Base-by-base conservation (phyloP, 2,113 vertebrate genomes). In the Propithecus coquereli region DNA sequence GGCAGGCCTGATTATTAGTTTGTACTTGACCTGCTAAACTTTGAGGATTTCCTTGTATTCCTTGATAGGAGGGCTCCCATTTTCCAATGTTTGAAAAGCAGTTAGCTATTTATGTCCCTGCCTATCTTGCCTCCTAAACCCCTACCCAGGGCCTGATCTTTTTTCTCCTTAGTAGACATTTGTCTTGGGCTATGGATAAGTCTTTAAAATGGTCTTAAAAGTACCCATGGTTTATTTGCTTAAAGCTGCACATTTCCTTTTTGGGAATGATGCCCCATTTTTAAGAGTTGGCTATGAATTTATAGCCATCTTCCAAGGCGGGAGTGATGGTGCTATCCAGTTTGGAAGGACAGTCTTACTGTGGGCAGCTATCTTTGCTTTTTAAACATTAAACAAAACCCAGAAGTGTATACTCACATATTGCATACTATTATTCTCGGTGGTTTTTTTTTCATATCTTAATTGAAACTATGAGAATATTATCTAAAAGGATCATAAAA, bases 161-260 rank as follows among this genome's bases (percentile, higher is more conserved):
- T 96, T 94, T 94, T 86, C 94, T 90, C 79, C 87, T 83, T 92
- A 86, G 66, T 90, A 93, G 86, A 76, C 57, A 40, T 92, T 94
- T 93, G 91, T 96, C 93, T 94, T 93, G 37, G 91, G 50, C 94
- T 61, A 54, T 63, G 54, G 68, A 73, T 76, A 83, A 83, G n/a
- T 91, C 81, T 97, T 95, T 94, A 82, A 80, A 87, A 95, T 96
- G 79, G n/a, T 90, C 92, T 97, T 96, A 80, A 94, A 96, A 95
- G 50, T 83, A 89, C 27, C 3, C 50, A 16, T 27, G 65, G 94
- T 96, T 96, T 97, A 89, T 94, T 97, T 97, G 57, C 40, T 68
- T 94, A 85, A 93, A 94, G 92, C 37, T 76, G 16, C 12, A 63
- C 76, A 25, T 93, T 96, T 97, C 70, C 76, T 93, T 91, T 96